Evolutionary conservation across 1,140 invertebrate species (phyloP).

Genomic region (Drosophila kikkawai): DNA sequence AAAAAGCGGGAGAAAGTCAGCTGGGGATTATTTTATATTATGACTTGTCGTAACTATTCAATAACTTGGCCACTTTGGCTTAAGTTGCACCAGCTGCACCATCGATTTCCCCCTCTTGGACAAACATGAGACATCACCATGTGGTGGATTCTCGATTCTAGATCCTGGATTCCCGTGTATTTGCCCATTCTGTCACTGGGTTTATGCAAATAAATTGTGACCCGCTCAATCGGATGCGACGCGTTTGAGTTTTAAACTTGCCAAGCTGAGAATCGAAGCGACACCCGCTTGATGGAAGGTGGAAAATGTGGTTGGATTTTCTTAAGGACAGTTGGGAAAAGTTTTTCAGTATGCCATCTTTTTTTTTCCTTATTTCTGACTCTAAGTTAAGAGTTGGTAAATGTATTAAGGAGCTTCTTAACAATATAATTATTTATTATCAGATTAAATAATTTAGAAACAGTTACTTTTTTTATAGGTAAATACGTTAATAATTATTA

Average conservation of each 20-base stretch:
- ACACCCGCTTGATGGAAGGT: slow-evolving; percentile 4
- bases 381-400: background rate
- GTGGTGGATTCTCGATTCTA: slow-evolving; percentile 15
- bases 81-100: slow-evolving; percentile 35
- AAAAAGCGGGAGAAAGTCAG: slow-evolving; percentile 2
- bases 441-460: too few relatives aligned
- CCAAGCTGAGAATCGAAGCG: slow-evolving; percentile 55
- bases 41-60: slow-evolving; percentile 72
- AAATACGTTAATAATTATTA: background rate
- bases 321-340: slow-evolving; percentile 34
- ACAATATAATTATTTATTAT: background rate
- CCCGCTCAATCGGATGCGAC: slow-evolving; percentile 25
- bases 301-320: slow-evolving; percentile 6
- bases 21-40: slow-evolving; percentile 62
- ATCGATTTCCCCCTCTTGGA: slow-evolving; percentile 20
- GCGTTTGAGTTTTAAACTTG: slow-evolving; percentile 45
- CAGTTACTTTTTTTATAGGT: too few relatives aligned
- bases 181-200: slow-evolving; percentile 35
- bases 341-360: slow-evolving; percentile 11
- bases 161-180: slow-evolving; percentile 1
- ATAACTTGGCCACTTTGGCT: slow-evolving; percentile 57
- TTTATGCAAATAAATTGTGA: slow-evolving; percentile 76
- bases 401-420: background rate
- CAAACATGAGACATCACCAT: slow-evolving; percentile 33
- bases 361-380: background rate